Evolutionary conservation across 1,140 invertebrate genomes (phyloP).

Genomic region (Apis laboriosa): DNA sequence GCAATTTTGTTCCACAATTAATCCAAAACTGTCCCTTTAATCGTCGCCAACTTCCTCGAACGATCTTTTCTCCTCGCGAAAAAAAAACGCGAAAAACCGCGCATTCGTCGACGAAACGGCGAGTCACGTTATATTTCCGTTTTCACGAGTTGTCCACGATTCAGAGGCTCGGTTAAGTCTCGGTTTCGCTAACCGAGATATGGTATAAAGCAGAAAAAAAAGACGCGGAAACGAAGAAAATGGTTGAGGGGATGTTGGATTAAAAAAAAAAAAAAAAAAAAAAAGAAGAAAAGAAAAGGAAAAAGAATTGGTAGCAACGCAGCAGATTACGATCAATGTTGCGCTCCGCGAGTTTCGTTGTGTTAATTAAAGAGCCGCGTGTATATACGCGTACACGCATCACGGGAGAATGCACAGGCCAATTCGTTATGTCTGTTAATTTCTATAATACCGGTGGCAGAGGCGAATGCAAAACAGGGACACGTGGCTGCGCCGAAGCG

Average conservation of each 20-base stretch:
- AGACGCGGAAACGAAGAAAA: background rate
- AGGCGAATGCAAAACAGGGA: conserved; percentile 14
- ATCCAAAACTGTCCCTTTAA: too few relatives aligned
- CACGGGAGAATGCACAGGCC: background rate
- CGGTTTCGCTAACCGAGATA: background rate
- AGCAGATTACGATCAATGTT: background rate
- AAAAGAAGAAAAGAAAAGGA: too few relatives aligned
- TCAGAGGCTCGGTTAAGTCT: background rate
- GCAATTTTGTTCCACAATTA: too few relatives aligned
- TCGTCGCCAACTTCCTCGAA: too few relatives aligned
- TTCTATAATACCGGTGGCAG: conserved; percentile 34
- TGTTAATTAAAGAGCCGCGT: background rate
- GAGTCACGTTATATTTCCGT: background rate
- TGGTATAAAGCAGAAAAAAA: background rate
- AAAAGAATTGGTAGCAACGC: background rate
- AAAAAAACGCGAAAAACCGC: background rate
- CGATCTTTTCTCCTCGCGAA: background rate
- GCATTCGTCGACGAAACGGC: too few relatives aligned
- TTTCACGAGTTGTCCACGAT: background rate
- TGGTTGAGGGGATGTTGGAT: too few relatives aligned
- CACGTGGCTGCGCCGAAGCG: conserved; percentile 2
- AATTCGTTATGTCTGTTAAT: conserved; percentile 33
- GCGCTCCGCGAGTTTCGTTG: background rate
- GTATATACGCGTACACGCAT: background rate
- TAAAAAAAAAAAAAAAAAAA: too few relatives aligned